Evolutionary conservation across 1,140 invertebrate species (phyloP).

Genomic region (Dryas iulia): DNA sequence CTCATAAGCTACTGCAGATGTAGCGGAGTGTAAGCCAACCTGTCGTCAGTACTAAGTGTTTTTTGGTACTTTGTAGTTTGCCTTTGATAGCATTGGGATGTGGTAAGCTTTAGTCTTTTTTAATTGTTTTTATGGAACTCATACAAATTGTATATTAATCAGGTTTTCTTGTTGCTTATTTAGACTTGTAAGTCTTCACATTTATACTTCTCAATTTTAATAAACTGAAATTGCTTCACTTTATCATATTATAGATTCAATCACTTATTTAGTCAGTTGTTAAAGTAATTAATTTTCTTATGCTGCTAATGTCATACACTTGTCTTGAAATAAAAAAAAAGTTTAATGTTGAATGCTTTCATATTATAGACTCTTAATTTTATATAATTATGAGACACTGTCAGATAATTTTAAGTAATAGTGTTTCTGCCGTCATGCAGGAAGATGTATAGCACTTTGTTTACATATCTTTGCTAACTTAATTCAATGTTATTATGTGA

Average conservation of each 20-base stretch:
- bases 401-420: background rate
- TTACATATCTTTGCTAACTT: slow-evolving; percentile 40
- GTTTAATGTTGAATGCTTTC: background rate
- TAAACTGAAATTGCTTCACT: slow-evolving; percentile 23
- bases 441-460: no score
- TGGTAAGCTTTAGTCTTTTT: slow-evolving; percentile 62
- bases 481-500: slow-evolving; percentile 50
- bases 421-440: no score
- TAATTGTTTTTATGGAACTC: slow-evolving; percentile 56
- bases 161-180: slow-evolving; percentile 55
- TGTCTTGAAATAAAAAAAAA: background rate
- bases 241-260: slow-evolving; percentile 46
- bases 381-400: background rate
- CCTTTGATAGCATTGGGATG: slow-evolving; percentile 54
- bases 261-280: slow-evolving; percentile 54
- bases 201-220: slow-evolving; percentile 27
- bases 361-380: background rate
- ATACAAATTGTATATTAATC: slow-evolving; percentile 53
- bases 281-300: slow-evolving; percentile 10
- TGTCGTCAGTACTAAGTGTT: slow-evolving; percentile 44
- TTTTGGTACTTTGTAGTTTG: slow-evolving; percentile 50
- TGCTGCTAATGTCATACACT: background rate
- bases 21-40: slow-evolving; percentile 26
- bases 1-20: slow-evolving; percentile 28
- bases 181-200: slow-evolving; percentile 29